Evolutionary conservation across 2,888 invertebrate genomes (phyloP).

Genomic region (Melieria omissa): DNA sequence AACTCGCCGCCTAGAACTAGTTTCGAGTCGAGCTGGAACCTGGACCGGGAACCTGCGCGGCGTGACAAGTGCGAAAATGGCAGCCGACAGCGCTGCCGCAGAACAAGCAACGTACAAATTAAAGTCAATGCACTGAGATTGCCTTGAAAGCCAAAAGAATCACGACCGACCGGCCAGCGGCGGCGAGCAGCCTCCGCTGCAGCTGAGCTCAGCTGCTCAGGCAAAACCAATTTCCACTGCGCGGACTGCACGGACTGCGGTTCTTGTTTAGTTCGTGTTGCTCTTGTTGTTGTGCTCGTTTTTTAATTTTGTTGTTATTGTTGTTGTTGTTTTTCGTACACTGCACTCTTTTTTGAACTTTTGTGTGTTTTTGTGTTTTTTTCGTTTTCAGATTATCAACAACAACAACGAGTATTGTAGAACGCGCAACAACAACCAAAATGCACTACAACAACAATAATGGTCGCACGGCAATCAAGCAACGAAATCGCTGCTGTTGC

Average conservation of each 20-base stretch:
- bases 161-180: slow-evolving; percentile 31
- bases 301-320: not conserved
- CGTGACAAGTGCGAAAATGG: slow-evolving; percentile 32
- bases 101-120: slow-evolving; percentile 41
- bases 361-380: slow-evolving; percentile 1
- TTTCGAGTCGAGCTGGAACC: not conserved
- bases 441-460: not conserved
- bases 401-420: not conserved
- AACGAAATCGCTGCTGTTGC: not conserved
- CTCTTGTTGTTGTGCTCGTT: no score
- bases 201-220: not conserved
- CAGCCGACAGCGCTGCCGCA: slow-evolving; percentile 32
- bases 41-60: slow-evolving; percentile 1
- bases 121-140: slow-evolving; percentile 56
- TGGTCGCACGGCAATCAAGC: not conserved
- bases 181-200: not conserved
- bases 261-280: no score
- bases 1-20: not conserved
- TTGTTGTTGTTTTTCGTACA: not conserved
- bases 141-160: slow-evolving; percentile 49
- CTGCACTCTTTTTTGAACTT: slow-evolving; percentile 21
- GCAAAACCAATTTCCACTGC: not conserved
- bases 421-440: slow-evolving; percentile 3
- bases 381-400: slow-evolving; percentile 13
- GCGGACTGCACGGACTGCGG: not conserved